phyloP scores from a whole-genome alignment of 2,797 vertebrate genomes.

The Ciconia nigra region DNA sequence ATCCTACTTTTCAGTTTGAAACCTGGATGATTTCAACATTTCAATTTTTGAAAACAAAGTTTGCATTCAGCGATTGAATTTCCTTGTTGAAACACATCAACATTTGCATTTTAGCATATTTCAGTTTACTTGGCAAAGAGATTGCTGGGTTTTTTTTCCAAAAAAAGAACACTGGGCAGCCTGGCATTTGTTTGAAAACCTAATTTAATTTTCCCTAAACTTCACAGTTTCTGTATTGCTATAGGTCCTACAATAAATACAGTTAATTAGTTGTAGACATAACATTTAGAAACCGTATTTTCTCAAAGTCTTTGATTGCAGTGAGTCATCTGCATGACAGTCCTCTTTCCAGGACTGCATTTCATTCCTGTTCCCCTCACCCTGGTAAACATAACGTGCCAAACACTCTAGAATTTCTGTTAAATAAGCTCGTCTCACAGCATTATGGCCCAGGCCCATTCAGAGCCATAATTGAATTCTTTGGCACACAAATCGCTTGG shows the following conservation, averaged over 20 bases:
- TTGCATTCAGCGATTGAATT: background rate
- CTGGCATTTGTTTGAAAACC: constrained; percentile 21
- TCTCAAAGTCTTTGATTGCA: constrained; percentile 15
- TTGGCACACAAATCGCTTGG: background rate
- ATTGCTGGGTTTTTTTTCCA: background rate
- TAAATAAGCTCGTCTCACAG: background rate
- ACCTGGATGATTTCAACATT: background rate
- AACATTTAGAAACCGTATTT: constrained; percentile 18
- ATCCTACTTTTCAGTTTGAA: background rate
- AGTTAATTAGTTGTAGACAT: constrained; percentile 37
- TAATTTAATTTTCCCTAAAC: constrained; percentile 13
- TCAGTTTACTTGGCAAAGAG: constrained; percentile 10
- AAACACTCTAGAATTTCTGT: constrained; percentile 21
- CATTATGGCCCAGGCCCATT: background rate
- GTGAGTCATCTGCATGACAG: background rate
- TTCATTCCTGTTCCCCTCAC: background rate
- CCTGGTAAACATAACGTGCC: background rate
- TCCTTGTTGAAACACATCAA: background rate
- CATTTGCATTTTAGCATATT: constrained; percentile 39
- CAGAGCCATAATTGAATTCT: background rate
- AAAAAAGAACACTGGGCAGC: background rate
- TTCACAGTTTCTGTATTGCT: constrained; percentile 27
- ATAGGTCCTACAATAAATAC: constrained; percentile 14
- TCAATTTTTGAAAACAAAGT: background rate
- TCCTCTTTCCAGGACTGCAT: background rate